phyloP scores from a whole-genome alignment of 2,113 vertebrate species.

The Neogale vison region DNA sequence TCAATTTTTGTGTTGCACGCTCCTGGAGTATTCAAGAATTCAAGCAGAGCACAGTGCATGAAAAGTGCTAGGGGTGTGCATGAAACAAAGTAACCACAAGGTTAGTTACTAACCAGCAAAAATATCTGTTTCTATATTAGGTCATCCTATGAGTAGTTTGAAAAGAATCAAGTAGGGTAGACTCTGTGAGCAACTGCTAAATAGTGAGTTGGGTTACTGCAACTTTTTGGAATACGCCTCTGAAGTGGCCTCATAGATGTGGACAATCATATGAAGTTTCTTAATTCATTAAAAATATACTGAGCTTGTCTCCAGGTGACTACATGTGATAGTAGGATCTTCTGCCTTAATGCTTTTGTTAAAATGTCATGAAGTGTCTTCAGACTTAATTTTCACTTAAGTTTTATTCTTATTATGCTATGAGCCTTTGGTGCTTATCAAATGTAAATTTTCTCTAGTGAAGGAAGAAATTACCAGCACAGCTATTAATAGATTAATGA shows the following conservation, averaged over 20 bases:
- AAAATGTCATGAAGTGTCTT: conserved; percentile 58
- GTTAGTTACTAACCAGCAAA: background rate
- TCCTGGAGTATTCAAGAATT: background rate
- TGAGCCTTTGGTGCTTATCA: conserved; percentile 67
- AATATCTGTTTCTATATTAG: background rate
- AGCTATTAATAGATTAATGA: conserved; percentile 71
- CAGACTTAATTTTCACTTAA: conserved; percentile 71
- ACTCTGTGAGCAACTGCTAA: background rate
- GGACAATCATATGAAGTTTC: background rate
- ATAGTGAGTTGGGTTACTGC: background rate
- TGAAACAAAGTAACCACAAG: background rate
- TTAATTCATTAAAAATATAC: background rate
- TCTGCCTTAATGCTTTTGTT: conserved; percentile 45
- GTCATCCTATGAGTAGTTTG: background rate
- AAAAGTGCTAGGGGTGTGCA: background rate
- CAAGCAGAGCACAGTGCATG: background rate
- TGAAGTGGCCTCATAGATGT: background rate
- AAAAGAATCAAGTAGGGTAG: background rate
- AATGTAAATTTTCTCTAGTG: conserved; percentile 73
- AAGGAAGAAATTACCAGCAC: conserved; percentile 66
- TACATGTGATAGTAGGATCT: background rate
- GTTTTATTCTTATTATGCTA: conserved; percentile 63
- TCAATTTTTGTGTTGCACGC: background rate
- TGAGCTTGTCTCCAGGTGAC: background rate
- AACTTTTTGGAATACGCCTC: background rate